Evolutionary conservation across 2,113 vertebrate genomes (phyloP), one percentile per base, ranked within the genome.

Genomic region (Trematocara unimaculatum): DNA sequence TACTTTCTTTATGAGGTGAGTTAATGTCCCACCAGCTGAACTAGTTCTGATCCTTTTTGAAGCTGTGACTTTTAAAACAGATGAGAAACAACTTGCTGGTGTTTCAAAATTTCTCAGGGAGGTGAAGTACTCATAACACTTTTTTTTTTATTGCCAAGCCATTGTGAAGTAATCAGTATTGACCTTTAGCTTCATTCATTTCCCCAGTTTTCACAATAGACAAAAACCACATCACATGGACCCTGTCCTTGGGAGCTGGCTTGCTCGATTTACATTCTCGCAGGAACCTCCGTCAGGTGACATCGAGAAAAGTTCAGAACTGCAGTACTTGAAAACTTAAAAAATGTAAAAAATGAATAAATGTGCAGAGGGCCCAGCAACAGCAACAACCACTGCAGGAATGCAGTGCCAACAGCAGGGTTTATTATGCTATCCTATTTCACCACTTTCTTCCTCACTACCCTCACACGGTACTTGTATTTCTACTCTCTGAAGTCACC

Each of bases 191-290:
- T 78, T 14, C 13, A 56, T 62, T 79, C 8, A 54, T 86, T 83
- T 33, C 49, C 47, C 70, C 84, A 74, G 87, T 62, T 93, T 88
- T 89, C 55, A 79, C 84, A 81, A 84, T n/a, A 84, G 81, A 87
- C 42, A 60, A 77, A 82, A 35, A 49, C 23, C 11, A 18, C 82
- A 1, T 51, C 26, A 77, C 72, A 33, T n/a, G 26, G 72, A 77
- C 26, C 11, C 33, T 77, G 9, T 51, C 17, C 72, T 51, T 0
- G 2, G 72, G 10, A 77, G 45, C 45, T 33, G 26, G 45, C 26
- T 51, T 31, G 23, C 10, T 7, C 2, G 3, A 51, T 77, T 77
- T 33, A 49, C 15, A 77, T 51, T 77, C 45, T 51, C 1, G 3
- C 72, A 33, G 26, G 45, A 49, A 77, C 72, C 45, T 77, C 26